Base-by-base conservation (phyloP, 2,797 vertebrate species). In the Acrocephalus scirpaceus region DNA sequence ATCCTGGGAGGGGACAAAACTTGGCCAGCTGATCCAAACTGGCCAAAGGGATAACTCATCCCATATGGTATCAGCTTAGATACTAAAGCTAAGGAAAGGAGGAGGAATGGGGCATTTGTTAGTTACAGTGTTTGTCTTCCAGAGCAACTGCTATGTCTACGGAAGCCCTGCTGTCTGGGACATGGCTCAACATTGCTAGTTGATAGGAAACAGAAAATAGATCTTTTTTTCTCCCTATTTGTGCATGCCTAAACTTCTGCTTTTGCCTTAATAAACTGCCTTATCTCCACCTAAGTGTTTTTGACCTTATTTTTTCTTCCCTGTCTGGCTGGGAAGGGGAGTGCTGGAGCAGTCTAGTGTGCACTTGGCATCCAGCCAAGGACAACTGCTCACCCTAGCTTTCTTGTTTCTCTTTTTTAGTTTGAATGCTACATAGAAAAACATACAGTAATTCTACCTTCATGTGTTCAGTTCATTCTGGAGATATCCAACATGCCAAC, bases 141-240 rank as follows among this genome's bases (percentile, higher is more conserved):
- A 84, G 61, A 48, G 13, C 16, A 65, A 34, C 25, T 11, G 9
- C 60, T 30, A 42, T 0, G 1, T 25, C 7, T 12, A 11, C 2
- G 1, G 36, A 66, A 85, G 17, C 4, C 9, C 26, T 9, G 5
- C 27, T 32, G 26, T 36, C 26, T 1, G 0, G 13, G 17, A 58
- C 50, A 26, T 36, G 17, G 32, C 26, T 66, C 26, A 50, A 18
- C 26, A 44, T 15, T 34, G 17, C 44, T 27, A 12, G 53, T 3
- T 32, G 11, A 34, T 5, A 4, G 9, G 21, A 66, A 65, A 17
- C 42, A 44, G 42, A 44, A 44, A 84, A 42, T 3, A 30, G 30
- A 57, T 5, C 3, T 6, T 17, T 42, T 48, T 42, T 32, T 23
- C 13, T 1, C 18, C 48, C 40, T 27, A 29, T 64, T n/a, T 38